Percentiles rank a stretch among this genome's conserved stretches.
These are phyloP conservation scores for Amphimedon queenslandica DNA, from an alignment of 37 sponge, comb jelly and placozoan species.

Conservation along the genomic window DNA sequence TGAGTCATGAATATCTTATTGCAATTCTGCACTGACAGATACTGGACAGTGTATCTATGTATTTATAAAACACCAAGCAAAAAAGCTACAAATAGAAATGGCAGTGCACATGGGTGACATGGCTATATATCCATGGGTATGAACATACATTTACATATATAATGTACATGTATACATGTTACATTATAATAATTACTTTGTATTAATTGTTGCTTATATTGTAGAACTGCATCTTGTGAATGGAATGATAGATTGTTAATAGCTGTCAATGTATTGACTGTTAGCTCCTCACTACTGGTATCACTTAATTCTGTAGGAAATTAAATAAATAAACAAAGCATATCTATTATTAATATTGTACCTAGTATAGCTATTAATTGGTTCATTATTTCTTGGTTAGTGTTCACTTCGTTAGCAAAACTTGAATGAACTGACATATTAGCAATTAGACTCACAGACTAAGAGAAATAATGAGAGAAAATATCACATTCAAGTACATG, in stretches of 20 bases:
- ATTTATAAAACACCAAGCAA: too few species aligned
- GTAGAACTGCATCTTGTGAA: not conserved
- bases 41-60: too few species aligned
- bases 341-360: constrained; percentile 7
- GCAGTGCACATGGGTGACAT: too few species aligned
- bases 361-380: constrained; percentile 55
- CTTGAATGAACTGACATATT: constrained; percentile 72
- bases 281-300: not conserved
- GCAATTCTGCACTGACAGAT: too few species aligned
- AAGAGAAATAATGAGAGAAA: not conserved
- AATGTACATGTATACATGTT: too few species aligned
- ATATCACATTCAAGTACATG: too few species aligned
- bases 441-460: constrained; percentile 65
- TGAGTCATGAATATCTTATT: too few species aligned
- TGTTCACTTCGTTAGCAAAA: constrained; percentile 43
- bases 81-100: too few species aligned
- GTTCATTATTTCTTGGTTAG: constrained; percentile 22
- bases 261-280: not conserved
- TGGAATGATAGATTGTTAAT: not conserved
- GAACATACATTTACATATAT: too few species aligned
- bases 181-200: too few species aligned
- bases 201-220: too few species aligned
- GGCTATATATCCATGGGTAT: too few species aligned
- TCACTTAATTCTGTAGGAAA: not conserved
- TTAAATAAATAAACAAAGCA: not conserved